Evolutionary conservation across 2,113 vertebrate genomes (phyloP).

Genomic region (Pan paniscus): DNA sequence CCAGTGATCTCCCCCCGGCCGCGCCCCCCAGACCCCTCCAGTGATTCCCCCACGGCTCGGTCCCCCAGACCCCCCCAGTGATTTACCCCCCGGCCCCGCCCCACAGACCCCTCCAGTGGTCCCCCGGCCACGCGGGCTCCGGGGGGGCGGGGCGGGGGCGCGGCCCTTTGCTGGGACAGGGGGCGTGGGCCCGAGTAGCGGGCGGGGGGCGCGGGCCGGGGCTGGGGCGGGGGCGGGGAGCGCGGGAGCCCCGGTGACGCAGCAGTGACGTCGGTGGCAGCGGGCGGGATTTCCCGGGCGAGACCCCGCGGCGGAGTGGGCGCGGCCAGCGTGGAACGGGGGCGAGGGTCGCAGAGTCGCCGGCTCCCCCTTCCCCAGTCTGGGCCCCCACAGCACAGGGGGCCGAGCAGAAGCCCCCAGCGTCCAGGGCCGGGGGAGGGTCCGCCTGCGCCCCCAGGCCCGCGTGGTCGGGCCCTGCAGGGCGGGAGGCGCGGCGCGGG

Average conservation of each 20-base stretch:
- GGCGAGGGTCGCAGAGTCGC: background rate
- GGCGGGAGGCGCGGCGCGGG: background rate
- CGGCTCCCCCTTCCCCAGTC: background rate
- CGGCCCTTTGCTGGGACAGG: background rate
- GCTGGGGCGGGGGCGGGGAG: background rate
- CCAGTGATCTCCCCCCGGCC: too few relatives aligned
- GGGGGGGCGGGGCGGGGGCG: background rate
- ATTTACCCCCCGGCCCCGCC: too few relatives aligned
- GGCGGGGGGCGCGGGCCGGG: background rate
- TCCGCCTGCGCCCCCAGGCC: background rate
- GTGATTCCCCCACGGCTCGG: too few relatives aligned
- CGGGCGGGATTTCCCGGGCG: slow-evolving; percentile 73
- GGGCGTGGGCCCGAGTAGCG: background rate
- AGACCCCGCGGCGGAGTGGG: slow-evolving; percentile 54
- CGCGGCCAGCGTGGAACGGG: background rate
- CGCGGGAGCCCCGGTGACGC: slow-evolving; percentile 76
- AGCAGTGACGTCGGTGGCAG: slow-evolving; percentile 63
- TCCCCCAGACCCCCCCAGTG: too few relatives aligned
- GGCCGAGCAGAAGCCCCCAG: background rate
- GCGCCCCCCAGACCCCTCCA: too few relatives aligned
- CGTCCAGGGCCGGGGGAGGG: too few relatives aligned
- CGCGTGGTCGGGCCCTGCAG: background rate
- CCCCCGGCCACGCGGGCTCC: background rate
- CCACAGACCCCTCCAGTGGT: too few relatives aligned
- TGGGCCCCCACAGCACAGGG: background rate